Evolutionary conservation across 92 coral and sea anemone genomes (phyloP), one percentile per base, ranked within the genome.

Genomic region (Desmophyllum pertusum): DNA sequence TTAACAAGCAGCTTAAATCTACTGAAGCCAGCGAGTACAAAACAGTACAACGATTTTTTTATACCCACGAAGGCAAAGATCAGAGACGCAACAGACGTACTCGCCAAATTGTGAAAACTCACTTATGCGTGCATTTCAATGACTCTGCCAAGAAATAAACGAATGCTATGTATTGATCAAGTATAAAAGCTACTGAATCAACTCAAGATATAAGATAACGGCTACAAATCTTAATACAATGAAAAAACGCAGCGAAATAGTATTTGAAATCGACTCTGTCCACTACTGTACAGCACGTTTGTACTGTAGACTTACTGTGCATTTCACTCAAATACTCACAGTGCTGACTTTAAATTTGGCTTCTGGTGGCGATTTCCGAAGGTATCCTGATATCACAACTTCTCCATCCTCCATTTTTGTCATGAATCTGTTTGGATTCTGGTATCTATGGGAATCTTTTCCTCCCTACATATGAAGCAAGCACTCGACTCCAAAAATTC

Each of bases 341-440:
- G 87, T 41, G 11, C 75, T 50, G 41, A 84, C 57, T 35, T 73
- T 84, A 13, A 91, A 38, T 27, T 87, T 79, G 55, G 70, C 79
- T 57, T 85, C 90, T 21, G 94, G 94, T 35, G 94, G 94, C 36
- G 94, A 91, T 81, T 91, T 91, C 73, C 77, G 59, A 41, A 91
- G 77, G 73, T 67, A 88, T 9, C 94, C 94, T 50, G 84, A 85
- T n/a, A 91, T 35, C 2, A 85, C 50, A 10, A 71, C 76, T 11
- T 41, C 84, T 75, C 66, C 85, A 50, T 77, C 86, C 83, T 75
- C 82, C 87, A 75, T 84, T 23, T 75, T 55, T 42, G 57, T 59
- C 86, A 73, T 72, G 79, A 31, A 59, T 61, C 40, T 57, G 79
- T 71, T 33, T 71, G 77, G 75, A 25, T 41, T 37, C 36, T 11